phyloP scores from a whole-genome alignment of 2,113 vertebrate species.

The Saguinus imperator region DNA sequence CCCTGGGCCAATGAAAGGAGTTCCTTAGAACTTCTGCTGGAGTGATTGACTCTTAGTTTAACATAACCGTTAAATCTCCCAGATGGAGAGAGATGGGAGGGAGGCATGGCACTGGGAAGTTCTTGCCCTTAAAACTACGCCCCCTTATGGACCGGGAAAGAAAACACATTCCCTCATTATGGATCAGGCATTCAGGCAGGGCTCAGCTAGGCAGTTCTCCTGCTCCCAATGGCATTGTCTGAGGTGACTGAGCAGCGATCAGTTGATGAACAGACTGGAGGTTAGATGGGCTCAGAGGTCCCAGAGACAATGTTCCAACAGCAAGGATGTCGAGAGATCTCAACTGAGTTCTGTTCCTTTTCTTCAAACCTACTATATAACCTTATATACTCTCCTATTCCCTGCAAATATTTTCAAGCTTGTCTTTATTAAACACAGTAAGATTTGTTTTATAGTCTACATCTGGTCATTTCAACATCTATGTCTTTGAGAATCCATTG shows the following conservation, averaged over 20 bases:
- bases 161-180: no score
- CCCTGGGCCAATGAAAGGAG: no score
- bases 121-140: no score
- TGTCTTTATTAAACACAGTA: background rate
- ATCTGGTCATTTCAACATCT: background rate
- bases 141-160: no score
- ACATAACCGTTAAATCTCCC: no score
- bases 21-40: no score
- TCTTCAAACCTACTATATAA: background rate
- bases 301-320: background rate
- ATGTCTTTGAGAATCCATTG: background rate
- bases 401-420: background rate
- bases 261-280: background rate
- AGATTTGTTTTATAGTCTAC: background rate
- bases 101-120: no score
- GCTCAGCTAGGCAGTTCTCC: background rate
- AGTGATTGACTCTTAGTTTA: no score
- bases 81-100: no score
- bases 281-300: background rate
- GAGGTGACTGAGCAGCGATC: background rate
- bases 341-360: background rate
- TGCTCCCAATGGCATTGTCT: background rate
- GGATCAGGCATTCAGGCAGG: background rate
- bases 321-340: background rate
- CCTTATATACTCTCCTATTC: background rate